Evolutionary conservation across 2,797 vertebrate species (phyloP).

Genomic region (Mastacembelus armatus): DNA sequence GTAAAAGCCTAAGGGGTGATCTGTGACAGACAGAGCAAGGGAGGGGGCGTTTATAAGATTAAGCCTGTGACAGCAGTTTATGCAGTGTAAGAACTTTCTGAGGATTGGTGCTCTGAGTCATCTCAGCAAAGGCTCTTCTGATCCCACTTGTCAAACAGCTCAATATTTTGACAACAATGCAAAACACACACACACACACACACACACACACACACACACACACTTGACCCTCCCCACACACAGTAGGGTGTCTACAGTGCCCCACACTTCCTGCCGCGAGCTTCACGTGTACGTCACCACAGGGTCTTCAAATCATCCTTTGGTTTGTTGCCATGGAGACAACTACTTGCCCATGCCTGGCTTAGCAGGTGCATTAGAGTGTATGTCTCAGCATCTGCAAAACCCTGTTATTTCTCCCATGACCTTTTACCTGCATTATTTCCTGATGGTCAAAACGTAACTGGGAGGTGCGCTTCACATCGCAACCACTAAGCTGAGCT

Average conservation of each 20-base stretch:
- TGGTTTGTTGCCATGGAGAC: constrained; percentile 73
- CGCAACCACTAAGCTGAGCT: constrained; percentile 5
- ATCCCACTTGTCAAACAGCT: constrained; percentile 52
- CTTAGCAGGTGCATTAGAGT: constrained; percentile 1
- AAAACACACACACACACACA: constrained; percentile 30
- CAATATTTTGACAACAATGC: constrained; percentile 52
- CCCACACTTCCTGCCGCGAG: constrained; percentile 41
- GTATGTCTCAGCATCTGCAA: constrained; percentile 3
- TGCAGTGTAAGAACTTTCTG: constrained; percentile 58
- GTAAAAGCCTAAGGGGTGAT: constrained; percentile 36
- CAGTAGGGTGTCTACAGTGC: constrained; percentile 4
- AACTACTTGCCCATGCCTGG: constrained; percentile 22
- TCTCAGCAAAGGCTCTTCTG: constrained; percentile 48
- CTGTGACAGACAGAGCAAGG: constrained; percentile 44
- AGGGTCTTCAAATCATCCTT: constrained; percentile 24
- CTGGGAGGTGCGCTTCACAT: no score
- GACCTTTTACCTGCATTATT: neutral
- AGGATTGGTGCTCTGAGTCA: constrained; percentile 65
- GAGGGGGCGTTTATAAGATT: constrained; percentile 24
- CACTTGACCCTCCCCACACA: no score
- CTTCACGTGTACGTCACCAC: constrained; percentile 44
- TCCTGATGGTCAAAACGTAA: constrained; percentile 15
- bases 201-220: constrained; percentile 6
- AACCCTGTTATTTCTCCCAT: constrained; percentile 5
- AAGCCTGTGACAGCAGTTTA: constrained; percentile 59